Base-by-base conservation (phyloP, 2,113 vertebrate genomes). In the Syngnathoides biaculeatus region DNA sequence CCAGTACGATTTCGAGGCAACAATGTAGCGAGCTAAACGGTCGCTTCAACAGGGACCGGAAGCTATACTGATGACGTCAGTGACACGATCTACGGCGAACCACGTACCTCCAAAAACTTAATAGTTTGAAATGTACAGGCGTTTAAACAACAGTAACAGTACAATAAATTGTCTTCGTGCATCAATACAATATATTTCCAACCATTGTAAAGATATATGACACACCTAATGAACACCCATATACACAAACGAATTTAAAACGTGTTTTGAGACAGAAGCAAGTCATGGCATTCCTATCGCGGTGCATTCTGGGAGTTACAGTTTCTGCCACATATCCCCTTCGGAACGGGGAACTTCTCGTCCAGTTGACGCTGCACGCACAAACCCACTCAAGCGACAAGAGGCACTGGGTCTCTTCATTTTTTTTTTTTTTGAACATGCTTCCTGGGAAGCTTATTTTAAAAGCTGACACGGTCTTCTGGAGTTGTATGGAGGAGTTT, bases 221-320 rank as follows among this genome's bases (percentile, higher is more conserved):
- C 17, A 30, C 30, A 30, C 1, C 1, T 30, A 57, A 45, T 8
- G 42, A 26, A 22, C 0, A 6, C 5, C 20, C 4, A 0, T 17
- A 20, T 6, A 0, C 8, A 38, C 0, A 26, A 13, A 2, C 1
- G n/a, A n/a, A n/a, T n/a, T n/a, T n/a, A n/a, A n/a, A 0, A 8
- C 0, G 0, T 10, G 1, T 14, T 1, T 39, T 5, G 1, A 0
- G 1, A 19, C 35, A 20, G 5, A n/a, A 0, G 0, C 14, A 8
- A 17, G 26, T 2, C 4, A 1, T 30, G 0, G 24, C 26, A 57
- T 57, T 8, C 26, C 30, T 3, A 7, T 30, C 86, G 88, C 87
- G 0, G 40, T 87, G 90, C 87, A 84, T 80, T 81, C 38, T 89
- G 90, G 90, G 87, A 89, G 39, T 83, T 82, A 84, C 76, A 89